Percentiles rank a stretch among this genome's conserved stretches.
Evolutionary conservation across 2,113 vertebrate genomes (phyloP).

Genomic region (Cygnus atratus): DNA sequence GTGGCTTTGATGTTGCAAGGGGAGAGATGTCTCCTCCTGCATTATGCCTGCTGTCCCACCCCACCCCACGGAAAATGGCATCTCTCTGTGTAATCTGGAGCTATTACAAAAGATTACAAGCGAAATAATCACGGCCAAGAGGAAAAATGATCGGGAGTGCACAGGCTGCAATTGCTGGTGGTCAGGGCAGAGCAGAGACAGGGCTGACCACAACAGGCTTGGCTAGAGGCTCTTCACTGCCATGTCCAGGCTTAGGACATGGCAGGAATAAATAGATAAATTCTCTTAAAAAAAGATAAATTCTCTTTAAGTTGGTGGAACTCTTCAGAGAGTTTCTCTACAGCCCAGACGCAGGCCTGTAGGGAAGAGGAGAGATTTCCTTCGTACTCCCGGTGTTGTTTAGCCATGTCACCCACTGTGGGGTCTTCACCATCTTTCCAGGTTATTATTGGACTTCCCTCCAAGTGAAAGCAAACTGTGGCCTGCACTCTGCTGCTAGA

Average conservation of each 20-base stretch:
- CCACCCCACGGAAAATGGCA: background rate
- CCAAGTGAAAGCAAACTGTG: too few relatives aligned
- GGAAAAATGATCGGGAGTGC: background rate
- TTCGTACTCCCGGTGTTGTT: too few relatives aligned
- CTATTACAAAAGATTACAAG: background rate
- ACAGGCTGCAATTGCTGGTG: background rate
- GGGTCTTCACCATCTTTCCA: too few relatives aligned
- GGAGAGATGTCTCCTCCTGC: background rate
- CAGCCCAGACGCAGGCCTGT: too few relatives aligned
- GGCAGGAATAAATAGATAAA: too few relatives aligned
- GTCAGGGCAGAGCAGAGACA: background rate
- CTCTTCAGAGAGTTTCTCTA: too few relatives aligned
- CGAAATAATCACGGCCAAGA: background rate
- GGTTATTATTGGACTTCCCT: too few relatives aligned
- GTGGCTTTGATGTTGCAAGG: constrained; percentile 21
- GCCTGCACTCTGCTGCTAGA: too few relatives aligned
- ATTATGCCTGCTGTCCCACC: background rate
- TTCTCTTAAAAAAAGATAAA: too few relatives aligned
- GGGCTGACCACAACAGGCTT: background rate
- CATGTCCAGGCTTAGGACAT: rapidly evolving
- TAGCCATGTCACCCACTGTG: too few relatives aligned
- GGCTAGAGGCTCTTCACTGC: background rate
- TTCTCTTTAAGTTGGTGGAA: too few relatives aligned
- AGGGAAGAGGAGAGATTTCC: too few relatives aligned
- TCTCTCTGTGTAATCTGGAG: background rate